A percentile compares a stretch with the other conserved stretches of the same genome.
Evolutionary conservation across 2,113 vertebrate species (phyloP).

Genomic region (Merops nubicus): DNA sequence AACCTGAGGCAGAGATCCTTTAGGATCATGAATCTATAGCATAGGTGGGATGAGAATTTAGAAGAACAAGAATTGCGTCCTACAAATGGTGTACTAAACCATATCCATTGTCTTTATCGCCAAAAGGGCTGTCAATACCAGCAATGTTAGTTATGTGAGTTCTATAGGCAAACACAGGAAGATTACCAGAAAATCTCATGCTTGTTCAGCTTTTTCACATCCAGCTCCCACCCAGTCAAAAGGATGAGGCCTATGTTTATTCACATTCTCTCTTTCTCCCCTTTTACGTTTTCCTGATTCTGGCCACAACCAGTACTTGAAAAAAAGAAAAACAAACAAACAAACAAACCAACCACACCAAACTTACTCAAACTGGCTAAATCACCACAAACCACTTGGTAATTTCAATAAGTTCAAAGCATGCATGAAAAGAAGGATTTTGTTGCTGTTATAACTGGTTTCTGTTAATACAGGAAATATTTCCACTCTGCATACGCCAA

Average conservation of each 20-base stretch:
- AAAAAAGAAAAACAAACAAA: background rate
- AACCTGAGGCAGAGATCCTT: background rate
- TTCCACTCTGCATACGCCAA: background rate
- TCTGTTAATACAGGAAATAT: background rate
- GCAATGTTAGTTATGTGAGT: fast-evolving
- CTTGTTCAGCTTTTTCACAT: background rate
- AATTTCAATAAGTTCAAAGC: background rate
- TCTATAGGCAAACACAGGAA: background rate
- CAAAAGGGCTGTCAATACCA: background rate
- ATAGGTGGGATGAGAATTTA: background rate
- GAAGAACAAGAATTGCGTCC: fast-evolving
- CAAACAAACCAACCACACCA: background rate
- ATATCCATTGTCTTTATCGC: background rate
- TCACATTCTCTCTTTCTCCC: background rate
- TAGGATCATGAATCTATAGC: background rate
- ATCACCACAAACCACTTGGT: background rate
- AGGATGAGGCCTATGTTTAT: background rate
- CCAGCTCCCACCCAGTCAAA: background rate
- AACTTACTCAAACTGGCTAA: background rate
- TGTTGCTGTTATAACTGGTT: background rate
- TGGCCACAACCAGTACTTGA: fast-evolving
- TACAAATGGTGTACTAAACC: background rate
- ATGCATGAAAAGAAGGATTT: background rate
- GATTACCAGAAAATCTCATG: background rate
- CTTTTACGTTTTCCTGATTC: background rate